Base-by-base conservation (phyloP, 2,113 vertebrate genomes). In the Spea bombifrons region DNA sequence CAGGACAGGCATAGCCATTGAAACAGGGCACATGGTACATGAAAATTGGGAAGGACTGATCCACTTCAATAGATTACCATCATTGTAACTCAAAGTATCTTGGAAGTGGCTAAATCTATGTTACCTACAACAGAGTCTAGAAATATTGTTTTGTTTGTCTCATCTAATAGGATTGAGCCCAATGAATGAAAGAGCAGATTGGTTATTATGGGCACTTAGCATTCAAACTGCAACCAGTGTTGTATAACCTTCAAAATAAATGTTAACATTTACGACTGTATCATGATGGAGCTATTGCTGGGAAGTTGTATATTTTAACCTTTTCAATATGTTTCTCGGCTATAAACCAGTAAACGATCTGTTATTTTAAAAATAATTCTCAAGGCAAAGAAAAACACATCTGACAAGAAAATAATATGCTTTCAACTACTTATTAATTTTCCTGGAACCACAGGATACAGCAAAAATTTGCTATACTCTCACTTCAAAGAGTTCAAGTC, bases 381-480 rank as follows among this genome's bases (percentile, higher is more conserved):
- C 43, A 55, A 67, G 17, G 75, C 66, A 48, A 5, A 49, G 52
- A 30, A 45, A 69, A 61, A 30, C 61, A 70, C 47, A 63, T 77
- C 48, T 77, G 75, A 77, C 75, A 76, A 76, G 75, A 70, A 76
- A 76, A 76, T 70, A 55, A 77, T 49, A 63, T 46, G 53, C 75
- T 71, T 70, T 69, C 71, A 72, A 55, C 53, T 43, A 49, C 55
- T 63, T 70, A 55, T 55, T 73, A 47, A 61, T 63, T 48, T 69
- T 70, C 47, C 45, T 44, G 68, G 44, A 76, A 67, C 75, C 48
- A 13, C 65, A 47, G 65, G 65, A 59, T 63, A 9, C 47, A 44
- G 7, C 43, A 9, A 66, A 64, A 75, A 76, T 76, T 17, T 12
- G 44, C n/a, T 59, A 6, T 76, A 59, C 5, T 7, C 75, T 7